phyloP scores from a whole-genome alignment of 92 coral and sea anemone species.

The Umimayanthus chanpuru region DNA sequence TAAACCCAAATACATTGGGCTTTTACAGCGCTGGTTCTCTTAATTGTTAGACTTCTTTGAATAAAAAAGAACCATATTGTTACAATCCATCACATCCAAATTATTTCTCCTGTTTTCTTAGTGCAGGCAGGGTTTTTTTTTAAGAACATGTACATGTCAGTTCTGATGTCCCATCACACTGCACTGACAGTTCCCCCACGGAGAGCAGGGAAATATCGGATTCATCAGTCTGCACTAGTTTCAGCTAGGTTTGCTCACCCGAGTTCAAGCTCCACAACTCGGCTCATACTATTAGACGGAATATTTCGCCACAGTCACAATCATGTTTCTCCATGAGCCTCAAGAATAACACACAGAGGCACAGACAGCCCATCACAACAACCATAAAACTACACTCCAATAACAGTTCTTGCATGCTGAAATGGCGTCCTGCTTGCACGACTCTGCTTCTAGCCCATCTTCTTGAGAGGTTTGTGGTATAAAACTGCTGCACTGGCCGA shows the following conservation, averaged over 20 bases:
- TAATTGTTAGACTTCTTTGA: too few relatives aligned
- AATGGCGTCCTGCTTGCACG: background rate
- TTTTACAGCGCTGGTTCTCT: too few relatives aligned
- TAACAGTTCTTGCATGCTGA: constrained; percentile 14
- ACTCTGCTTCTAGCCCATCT: background rate
- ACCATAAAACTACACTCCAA: constrained; percentile 11
- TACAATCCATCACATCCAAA: too few relatives aligned
- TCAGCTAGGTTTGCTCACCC: too few relatives aligned
- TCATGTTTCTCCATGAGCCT: background rate
- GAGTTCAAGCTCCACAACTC: too few relatives aligned
- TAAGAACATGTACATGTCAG: too few relatives aligned
- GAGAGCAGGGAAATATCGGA: background rate
- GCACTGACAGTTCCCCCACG: background rate
- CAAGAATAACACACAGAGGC: background rate
- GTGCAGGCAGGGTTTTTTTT: background rate
- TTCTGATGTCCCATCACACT: background rate
- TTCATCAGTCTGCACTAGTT: too few relatives aligned
- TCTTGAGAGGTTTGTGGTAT: background rate
- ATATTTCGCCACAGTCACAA: constrained; percentile 8
- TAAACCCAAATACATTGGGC: too few relatives aligned
- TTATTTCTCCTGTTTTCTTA: background rate
- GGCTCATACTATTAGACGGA: background rate
- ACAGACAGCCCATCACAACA: background rate
- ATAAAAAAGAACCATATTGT: too few relatives aligned
- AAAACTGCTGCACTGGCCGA: background rate